Evolutionary conservation across 2,888 invertebrate genomes (phyloP).

Genomic region (Chymomyza fuscimana): DNA sequence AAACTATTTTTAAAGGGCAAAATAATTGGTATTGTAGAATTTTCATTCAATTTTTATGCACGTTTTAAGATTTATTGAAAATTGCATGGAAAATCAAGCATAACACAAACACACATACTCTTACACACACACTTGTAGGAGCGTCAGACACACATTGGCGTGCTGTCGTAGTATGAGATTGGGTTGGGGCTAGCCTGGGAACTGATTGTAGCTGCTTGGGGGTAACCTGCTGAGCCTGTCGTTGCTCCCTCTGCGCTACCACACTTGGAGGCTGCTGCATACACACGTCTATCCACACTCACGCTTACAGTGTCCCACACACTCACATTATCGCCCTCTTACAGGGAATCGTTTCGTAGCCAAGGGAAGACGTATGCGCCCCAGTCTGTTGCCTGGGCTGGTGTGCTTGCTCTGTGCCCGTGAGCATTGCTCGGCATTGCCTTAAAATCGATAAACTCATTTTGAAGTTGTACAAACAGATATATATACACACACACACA

Average conservation of each 20-base stretch:
- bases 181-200: background rate
- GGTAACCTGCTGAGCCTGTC: background rate
- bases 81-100: constrained; percentile 34
- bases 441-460: constrained; percentile 75
- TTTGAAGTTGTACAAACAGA: constrained; percentile 65
- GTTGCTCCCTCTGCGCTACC: too few relatives aligned
- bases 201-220: background rate
- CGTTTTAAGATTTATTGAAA: constrained; percentile 52
- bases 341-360: background rate
- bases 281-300: background rate
- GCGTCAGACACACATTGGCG: background rate
- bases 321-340: background rate
- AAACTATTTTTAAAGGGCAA: constrained; percentile 52
- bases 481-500: constrained; percentile 20
- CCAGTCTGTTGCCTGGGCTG: background rate
- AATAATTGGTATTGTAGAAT: constrained; percentile 47
- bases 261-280: background rate
- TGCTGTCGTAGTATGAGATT: background rate
- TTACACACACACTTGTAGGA: background rate
- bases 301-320: background rate
- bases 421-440: constrained; percentile 31
- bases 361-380: background rate
- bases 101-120: constrained; percentile 1
- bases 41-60: constrained; percentile 49
- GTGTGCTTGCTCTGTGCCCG: constrained; percentile 36